Base-by-base conservation (phyloP, 2,888 invertebrate species). In the Sialis lutaria region DNA sequence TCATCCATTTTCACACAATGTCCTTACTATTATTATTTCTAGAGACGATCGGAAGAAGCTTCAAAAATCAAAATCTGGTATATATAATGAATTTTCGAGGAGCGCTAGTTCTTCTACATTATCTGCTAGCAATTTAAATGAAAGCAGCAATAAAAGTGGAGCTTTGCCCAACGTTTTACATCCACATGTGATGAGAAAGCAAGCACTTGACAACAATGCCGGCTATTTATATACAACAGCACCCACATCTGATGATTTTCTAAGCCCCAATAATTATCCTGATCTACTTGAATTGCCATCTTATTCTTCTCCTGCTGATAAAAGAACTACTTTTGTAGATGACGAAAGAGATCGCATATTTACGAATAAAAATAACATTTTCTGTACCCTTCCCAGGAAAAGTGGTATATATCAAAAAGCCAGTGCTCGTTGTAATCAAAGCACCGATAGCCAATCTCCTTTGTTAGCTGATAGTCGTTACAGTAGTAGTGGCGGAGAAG, bases 381-480 rank as follows among this genome's bases (percentile, higher is more conserved):
- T 34, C 9, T 81, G 79, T 58, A 82, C 82, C n/a, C 68, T 82
- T 53, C 82, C 82, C 1, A 54, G 65, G 47, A 65, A 64, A 53
- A 51, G 55, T 31, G 56, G 56, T 13, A 64, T 51, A 56, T 67
- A 37, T 50, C 63, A 49, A 62, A 65, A 50, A 35, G 44, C 37
- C 32, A 45, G 44, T 46, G 45, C 44, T 22, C 55, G 60, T 40
- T 64, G 42, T 37, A 30, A 64, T 49, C 56, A 57, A 46, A 65
- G 65, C 53, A 62, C 79, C 30, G 83, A 83, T 55, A 84, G 84
- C 56, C 81, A 84, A 55, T 81, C 82, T 47, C 83, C 83, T 1
- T 66, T 85, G 49, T 65, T 85, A 50, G 68, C 73, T 9, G 78
- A 77, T 55, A 82, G 81, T 60, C 71, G 80, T 52, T 77, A 81